Conservation (phyloP, 2,113 vertebrate species). For the Loxodonta africana region DNA sequence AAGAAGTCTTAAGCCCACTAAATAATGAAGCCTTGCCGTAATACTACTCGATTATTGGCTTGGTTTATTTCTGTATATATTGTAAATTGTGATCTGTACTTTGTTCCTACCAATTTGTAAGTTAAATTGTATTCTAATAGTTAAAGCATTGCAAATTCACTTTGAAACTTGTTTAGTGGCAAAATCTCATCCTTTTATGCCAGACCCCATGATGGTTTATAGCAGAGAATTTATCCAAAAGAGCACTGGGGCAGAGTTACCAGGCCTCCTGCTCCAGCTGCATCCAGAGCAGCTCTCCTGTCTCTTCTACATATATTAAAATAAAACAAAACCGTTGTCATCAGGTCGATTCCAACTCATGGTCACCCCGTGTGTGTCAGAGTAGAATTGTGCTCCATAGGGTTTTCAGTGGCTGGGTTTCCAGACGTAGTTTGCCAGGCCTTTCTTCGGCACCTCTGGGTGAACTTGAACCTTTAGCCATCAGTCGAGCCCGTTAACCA, state of each 20-base stretch:
- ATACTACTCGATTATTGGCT: neutral
- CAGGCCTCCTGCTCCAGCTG: neutral
- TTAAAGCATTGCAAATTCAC: neutral
- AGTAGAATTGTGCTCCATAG: neutral
- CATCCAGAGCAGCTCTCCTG: neutral
- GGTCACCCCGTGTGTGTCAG: neutral
- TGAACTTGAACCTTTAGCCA: neutral
- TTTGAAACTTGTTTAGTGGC: neutral
- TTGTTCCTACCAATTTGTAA: neutral
- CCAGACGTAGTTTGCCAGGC: neutral
- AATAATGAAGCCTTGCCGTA: neutral
- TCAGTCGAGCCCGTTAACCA: neutral
- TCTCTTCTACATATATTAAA: neutral
- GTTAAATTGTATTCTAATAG: neutral
- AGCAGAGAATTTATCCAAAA: neutral
- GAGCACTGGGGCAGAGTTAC: neutral
- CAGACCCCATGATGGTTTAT: neutral
- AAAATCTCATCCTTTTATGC: neutral
- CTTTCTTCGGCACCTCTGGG: neutral
- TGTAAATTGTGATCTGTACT: neutral
- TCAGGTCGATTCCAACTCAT: neutral
- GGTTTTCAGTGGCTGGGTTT: neutral
- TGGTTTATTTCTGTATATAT: neutral
- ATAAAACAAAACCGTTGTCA: neutral
- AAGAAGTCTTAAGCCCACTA: neutral